Percentiles rank a stretch among this genome's conserved stretches.
These are phyloP conservation scores for Apis laboriosa DNA, from an alignment of 1,140 invertebrate species.

Conservation along the genomic window DNA sequence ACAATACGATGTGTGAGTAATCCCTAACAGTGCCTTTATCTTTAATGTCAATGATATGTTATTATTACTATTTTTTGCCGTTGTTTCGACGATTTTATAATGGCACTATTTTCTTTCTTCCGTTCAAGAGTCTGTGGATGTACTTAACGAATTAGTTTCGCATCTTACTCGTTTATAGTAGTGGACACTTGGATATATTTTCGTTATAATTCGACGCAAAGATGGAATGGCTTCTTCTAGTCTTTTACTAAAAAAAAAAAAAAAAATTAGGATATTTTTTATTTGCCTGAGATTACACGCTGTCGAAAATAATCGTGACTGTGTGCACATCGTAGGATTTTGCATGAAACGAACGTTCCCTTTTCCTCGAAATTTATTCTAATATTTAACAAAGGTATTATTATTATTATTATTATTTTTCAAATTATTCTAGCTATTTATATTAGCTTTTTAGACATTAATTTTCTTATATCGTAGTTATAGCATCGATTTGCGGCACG, in stretches of 20 bases:
- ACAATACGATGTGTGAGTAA: slow-evolving; percentile 80
- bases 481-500: too few species aligned
- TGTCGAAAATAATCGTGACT: not conserved
- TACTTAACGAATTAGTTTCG: not conserved
- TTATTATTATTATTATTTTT: too few species aligned
- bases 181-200: too few species aligned
- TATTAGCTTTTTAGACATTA: too few species aligned
- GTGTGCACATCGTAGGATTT: slow-evolving; percentile 19
- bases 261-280: not conserved
- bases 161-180: slow-evolving; percentile 7
- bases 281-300: not conserved
- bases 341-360: not conserved
- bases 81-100: slow-evolving; percentile 51
- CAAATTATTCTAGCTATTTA: too few species aligned
- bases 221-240: slow-evolving; percentile 26
- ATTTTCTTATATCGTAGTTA: too few species aligned
- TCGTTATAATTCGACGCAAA: too few species aligned
- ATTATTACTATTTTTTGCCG: slow-evolving; percentile 32
- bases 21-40: slow-evolving; percentile 69
- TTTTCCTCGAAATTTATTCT: too few species aligned
- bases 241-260: not conserved
- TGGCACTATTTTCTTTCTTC: slow-evolving; percentile 29
- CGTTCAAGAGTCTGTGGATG: slow-evolving; percentile 11
- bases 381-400: too few species aligned
- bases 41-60: slow-evolving; percentile 65